Evolutionary conservation across 1,140 invertebrate species (phyloP), one percentile per base, ranked within the genome.

Genomic region (Leucophenga varia): DNA sequence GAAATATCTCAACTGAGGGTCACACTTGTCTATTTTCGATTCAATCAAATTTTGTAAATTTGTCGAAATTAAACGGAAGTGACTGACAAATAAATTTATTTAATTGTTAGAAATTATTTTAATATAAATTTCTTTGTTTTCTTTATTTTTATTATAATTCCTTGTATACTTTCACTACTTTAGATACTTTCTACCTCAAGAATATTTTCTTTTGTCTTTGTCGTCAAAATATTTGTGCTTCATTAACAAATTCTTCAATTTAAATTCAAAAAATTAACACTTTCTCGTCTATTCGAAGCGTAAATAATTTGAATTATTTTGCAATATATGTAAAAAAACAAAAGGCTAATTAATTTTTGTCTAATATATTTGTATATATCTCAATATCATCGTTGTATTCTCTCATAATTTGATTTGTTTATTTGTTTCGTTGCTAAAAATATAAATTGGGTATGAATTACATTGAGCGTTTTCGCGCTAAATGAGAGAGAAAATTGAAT

Each of bases 231-330:
- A 48, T 16, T 47, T 47, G 28, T 44, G 53, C 46, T 37, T 36
- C 47, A 48, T 56, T 55, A n/a, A n/a, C n/a, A n/a, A n/a, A n/a
- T n/a, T n/a, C n/a, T 59, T 57, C 22, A 65, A 49, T 61, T 65
- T 61, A 59, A 65, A 65, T 64, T 57, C 51, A 55, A n/a, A n/a
- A n/a, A n/a, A 64, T 56, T 59, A 59, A 58, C 61, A 65, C 61
- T 42, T 67, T 67, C 61, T 67, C 61, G 63, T 65, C 57, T 65
- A 67, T 67, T 61, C 59, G 43, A n/a, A n/a, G n/a, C n/a, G n/a
- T n/a, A n/a, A n/a, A n/a, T n/a, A n/a, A n/a, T n/a, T n/a, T n/a
- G n/a, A n/a, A n/a, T 57, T 57, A n/a, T 20, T 42, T 32, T 21
- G 35, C 13, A 34, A 31, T 20, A 25, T 20, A 25, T 28, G n/a